A percentile compares a stretch with the other conserved stretches of the same genome.
Conservation (phyloP, 2,797 vertebrate genomes). For the Sciaenops ocellatus region DNA sequence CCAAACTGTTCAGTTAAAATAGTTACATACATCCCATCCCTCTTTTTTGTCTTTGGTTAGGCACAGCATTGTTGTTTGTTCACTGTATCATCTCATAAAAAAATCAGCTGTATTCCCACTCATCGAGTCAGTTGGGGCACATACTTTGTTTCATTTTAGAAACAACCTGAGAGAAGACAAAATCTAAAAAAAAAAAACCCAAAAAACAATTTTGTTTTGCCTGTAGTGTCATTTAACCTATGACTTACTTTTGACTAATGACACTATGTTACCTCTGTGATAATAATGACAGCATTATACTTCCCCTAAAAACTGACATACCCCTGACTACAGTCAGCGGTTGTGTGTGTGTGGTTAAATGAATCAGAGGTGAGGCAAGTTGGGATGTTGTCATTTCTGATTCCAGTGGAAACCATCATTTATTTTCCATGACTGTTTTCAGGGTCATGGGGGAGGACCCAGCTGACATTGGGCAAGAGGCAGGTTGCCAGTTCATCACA, state of each 20-base stretch:
- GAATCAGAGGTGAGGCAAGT: slow-evolving; percentile 28
- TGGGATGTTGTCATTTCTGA: background rate
- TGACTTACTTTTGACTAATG: background rate
- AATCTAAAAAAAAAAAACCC: background rate
- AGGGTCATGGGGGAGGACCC: too few species aligned
- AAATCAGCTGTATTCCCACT: background rate
- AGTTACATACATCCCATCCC: background rate
- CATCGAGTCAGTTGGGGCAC: background rate
- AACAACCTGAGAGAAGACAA: background rate
- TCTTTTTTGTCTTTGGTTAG: background rate
- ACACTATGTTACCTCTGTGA: background rate
- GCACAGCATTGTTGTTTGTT: background rate
- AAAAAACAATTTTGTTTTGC: too few species aligned
- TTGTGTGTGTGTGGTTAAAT: slow-evolving; percentile 17
- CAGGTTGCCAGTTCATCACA: too few species aligned
- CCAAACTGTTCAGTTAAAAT: background rate
- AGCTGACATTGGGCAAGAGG: too few species aligned
- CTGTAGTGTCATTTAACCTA: background rate
- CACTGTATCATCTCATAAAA: too few species aligned
- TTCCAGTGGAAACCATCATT: background rate
- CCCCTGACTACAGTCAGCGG: background rate
- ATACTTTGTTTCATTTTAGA: background rate
- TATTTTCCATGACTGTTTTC: too few species aligned
- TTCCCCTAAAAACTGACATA: background rate
- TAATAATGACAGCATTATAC: background rate